Evolutionary conservation across 2,113 vertebrate genomes (phyloP).

Genomic region (Rhinogobius similis): DNA sequence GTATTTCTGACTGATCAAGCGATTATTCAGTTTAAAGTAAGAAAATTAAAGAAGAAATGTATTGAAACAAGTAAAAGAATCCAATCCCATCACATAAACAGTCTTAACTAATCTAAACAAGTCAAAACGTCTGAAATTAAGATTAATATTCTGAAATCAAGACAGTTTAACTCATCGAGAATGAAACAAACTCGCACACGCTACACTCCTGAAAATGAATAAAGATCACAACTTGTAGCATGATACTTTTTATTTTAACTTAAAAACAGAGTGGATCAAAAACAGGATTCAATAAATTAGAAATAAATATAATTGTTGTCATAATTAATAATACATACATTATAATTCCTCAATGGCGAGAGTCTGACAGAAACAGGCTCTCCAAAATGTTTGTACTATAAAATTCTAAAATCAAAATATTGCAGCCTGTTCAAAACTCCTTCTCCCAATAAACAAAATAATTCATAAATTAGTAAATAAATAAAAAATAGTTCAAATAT

Average conservation of each 20-base stretch:
- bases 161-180: too few species aligned
- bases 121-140: too few species aligned
- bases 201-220: too few species aligned
- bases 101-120: too few species aligned
- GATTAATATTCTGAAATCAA: too few species aligned
- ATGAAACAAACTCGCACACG: too few species aligned
- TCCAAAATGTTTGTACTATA: constrained; percentile 73
- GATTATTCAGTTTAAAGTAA: too few species aligned
- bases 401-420: constrained; percentile 81
- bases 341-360: constrained; percentile 75
- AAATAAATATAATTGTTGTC: constrained; percentile 81
- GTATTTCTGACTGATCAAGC: too few species aligned
- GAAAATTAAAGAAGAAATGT: too few species aligned
- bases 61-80: too few species aligned
- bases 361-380: constrained; percentile 78
- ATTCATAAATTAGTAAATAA: constrained; percentile 79
- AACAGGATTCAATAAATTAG: constrained; percentile 81
- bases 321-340: constrained; percentile 81
- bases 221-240: constrained; percentile 45
- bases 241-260: constrained; percentile 81
- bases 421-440: constrained; percentile 67
- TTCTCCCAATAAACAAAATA: constrained; percentile 75
- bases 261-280: constrained; percentile 82
- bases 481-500: constrained; percentile 81
- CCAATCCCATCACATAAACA: too few species aligned